phyloP scores from a whole-genome alignment of 1,140 invertebrate genomes.

The Goniozus legneri region DNA sequence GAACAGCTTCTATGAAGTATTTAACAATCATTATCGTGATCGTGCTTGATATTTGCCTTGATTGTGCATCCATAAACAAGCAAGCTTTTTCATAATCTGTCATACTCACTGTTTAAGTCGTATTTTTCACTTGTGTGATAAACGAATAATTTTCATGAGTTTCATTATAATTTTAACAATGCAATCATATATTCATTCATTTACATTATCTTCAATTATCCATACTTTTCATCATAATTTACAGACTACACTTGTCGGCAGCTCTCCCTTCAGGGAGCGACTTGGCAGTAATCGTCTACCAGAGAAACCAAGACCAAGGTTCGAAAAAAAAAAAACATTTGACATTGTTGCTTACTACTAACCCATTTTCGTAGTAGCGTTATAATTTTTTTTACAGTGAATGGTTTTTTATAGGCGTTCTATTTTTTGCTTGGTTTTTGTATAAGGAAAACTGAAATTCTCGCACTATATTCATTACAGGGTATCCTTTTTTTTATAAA shows the following conservation, averaged over 20 bases:
- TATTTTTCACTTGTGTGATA: conserved; percentile 8
- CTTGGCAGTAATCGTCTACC: conserved; percentile 80
- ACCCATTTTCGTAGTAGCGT: conserved; percentile 17
- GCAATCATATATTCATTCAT: conserved; percentile 5
- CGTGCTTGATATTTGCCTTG: conserved; percentile 31
- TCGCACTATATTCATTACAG: no score
- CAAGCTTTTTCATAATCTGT: conserved; percentile 30
- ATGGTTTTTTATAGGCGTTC: conserved; percentile 17
- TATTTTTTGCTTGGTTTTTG: conserved; percentile 13
- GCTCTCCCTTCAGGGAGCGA: conserved; percentile 80
- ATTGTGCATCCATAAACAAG: conserved; percentile 27
- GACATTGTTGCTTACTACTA: conserved; percentile 23
- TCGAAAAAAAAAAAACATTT: conserved; percentile 50
- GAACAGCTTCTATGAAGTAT: conserved; percentile 24
- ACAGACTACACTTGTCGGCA: conserved; percentile 59
- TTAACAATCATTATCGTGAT: conserved; percentile 19
- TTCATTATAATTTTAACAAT: neutral
- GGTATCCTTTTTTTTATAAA: no score
- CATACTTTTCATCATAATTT: conserved; percentile 39
- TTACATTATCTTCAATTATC: conserved; percentile 22
- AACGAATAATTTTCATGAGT: conserved; percentile 3
- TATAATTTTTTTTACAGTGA: conserved; percentile 18
- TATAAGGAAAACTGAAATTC: neutral
- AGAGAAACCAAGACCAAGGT: conserved; percentile 79
- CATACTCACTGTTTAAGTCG: conserved; percentile 21